Conservation (phyloP, 2,797 vertebrate genomes). For the Peromyscus nudipes region DNA sequence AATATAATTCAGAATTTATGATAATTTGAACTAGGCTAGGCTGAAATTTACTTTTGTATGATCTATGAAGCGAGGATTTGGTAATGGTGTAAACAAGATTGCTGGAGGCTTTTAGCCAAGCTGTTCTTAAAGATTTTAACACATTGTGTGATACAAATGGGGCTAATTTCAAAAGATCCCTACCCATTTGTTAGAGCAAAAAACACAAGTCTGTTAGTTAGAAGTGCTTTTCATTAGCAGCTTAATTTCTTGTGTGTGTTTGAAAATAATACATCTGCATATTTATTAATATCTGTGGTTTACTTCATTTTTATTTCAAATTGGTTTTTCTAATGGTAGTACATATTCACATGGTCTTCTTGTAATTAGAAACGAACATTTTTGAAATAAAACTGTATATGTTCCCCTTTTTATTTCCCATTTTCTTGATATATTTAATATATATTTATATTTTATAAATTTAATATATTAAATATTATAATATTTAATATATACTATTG, state of each 20-base stretch:
- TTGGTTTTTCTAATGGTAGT: slow-evolving; percentile 34
- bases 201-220: slow-evolving; percentile 62
- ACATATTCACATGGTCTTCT: neutral
- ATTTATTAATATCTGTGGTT: slow-evolving; percentile 53
- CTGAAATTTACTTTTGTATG: slow-evolving; percentile 85
- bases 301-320: slow-evolving; percentile 52
- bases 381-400: neutral
- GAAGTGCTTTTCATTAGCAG: slow-evolving; percentile 68
- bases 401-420: neutral
- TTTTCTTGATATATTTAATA: slow-evolving; percentile 60
- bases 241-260: slow-evolving; percentile 61
- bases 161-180: slow-evolving; percentile 75
- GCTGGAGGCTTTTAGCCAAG: slow-evolving; percentile 83
- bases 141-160: slow-evolving; percentile 78
- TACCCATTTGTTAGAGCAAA: slow-evolving; percentile 74
- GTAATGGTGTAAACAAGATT: slow-evolving; percentile 84
- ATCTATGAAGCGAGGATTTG: slow-evolving; percentile 83
- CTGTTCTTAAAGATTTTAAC: slow-evolving; percentile 82
- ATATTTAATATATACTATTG: slow-evolving; percentile 27
- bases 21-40: slow-evolving; percentile 80
- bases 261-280: slow-evolving; percentile 63
- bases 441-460: too few relatives aligned
- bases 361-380: slow-evolving; percentile 60
- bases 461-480: too few relatives aligned
- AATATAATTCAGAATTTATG: slow-evolving; percentile 85